Evolutionary conservation across 92 coral and sea anemone genomes (phyloP).

Genomic region (Ricordea florida): DNA sequence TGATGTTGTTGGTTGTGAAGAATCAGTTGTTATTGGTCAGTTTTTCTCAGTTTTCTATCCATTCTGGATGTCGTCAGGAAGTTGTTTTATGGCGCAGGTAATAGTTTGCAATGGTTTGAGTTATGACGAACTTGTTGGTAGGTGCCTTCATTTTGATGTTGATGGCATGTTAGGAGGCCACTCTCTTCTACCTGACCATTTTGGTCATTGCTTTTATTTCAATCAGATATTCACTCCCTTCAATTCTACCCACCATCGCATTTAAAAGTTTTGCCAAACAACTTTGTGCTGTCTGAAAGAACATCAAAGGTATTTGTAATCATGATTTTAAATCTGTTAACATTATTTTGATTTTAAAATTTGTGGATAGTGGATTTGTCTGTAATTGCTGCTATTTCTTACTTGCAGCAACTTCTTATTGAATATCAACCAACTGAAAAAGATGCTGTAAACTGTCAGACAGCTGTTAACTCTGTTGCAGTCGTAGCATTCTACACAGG

Average conservation of each 20-base stretch:
- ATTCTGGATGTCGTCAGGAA: too few species aligned
- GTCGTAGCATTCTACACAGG: constrained; percentile 89
- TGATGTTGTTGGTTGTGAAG: too few species aligned
- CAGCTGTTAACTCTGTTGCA: constrained; percentile 84
- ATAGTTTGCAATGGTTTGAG: too few species aligned
- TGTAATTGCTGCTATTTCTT: background rate
- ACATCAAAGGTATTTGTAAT: constrained; percentile 77
- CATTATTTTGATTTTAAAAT: too few species aligned
- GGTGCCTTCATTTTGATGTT: background rate
- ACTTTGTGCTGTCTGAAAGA: constrained; percentile 86
- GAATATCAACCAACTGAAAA: constrained; percentile 92
- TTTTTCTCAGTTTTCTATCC: too few species aligned
- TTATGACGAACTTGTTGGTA: too few species aligned
- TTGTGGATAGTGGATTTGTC: background rate
- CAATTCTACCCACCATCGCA: constrained; percentile 82
- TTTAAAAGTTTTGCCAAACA: constrained; percentile 82
- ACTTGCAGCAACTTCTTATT: constrained; percentile 69
- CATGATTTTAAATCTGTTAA: background rate
- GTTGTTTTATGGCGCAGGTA: too few species aligned
- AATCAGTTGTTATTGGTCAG: too few species aligned
- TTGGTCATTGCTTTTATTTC: background rate
- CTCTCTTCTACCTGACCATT: background rate
- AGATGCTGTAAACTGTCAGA: constrained; percentile 88
- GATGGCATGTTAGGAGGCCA: background rate
- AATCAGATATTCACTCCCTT: constrained; percentile 75